Percentiles rank a stretch among this genome's conserved stretches.
These are phyloP conservation scores for Acanthurus tractus DNA, from an alignment of 2,797 vertebrate species.

Conservation along the genomic window DNA sequence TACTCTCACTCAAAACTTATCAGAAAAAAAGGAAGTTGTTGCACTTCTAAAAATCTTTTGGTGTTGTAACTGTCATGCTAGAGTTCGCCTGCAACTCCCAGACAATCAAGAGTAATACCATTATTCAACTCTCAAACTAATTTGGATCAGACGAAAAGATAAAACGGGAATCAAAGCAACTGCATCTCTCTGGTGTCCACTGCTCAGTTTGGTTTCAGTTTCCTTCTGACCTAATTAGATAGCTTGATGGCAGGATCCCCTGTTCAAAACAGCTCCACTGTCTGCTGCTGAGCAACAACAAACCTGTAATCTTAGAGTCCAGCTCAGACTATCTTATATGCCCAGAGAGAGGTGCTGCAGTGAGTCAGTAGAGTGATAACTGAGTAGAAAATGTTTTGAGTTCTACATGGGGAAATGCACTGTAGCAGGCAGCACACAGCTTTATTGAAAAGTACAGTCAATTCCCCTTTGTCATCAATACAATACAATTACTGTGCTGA, in stretches of 20 bases:
- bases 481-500: not conserved
- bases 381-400: not conserved
- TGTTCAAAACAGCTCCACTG: not conserved
- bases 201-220: slow-evolving; percentile 38
- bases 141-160: not conserved
- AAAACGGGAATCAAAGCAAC: not conserved
- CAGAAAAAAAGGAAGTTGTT: not conserved
- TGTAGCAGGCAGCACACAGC: not conserved
- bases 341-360: slow-evolving; percentile 21
- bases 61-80: not conserved
- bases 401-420: not conserved
- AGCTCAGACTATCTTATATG: slow-evolving; percentile 15
- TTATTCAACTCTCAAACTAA: not conserved
- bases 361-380: slow-evolving; percentile 21
- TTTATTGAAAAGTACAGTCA: not conserved
- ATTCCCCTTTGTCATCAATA: slow-evolving; percentile 5
- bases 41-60: not conserved
- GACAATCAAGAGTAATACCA: not conserved
- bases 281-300: slow-evolving; percentile 30
- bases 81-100: not conserved
- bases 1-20: not conserved
- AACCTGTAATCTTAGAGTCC: slow-evolving; percentile 55
- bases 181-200: slow-evolving; percentile 10
- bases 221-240: slow-evolving; percentile 44
- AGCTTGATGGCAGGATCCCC: not conserved